phyloP scores from a whole-genome alignment of 1,140 invertebrate genomes.

The Drosophila parvula region DNA sequence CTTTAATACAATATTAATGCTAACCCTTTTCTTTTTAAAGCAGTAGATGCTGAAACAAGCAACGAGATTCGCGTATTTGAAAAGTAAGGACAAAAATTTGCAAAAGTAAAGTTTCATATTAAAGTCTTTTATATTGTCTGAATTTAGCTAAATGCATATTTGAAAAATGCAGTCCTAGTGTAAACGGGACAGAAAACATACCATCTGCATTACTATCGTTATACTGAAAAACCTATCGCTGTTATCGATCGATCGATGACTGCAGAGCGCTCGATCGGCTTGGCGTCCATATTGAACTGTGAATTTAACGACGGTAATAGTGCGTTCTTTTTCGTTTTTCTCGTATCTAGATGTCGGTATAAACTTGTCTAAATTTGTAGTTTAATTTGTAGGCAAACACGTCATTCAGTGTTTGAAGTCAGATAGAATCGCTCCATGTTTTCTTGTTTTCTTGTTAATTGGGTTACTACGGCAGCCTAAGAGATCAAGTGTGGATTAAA shows the following conservation, averaged over 20 bases:
- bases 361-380: slow-evolving; percentile 16
- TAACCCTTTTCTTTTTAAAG: too few relatives aligned
- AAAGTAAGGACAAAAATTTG: too few relatives aligned
- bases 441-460: not conserved
- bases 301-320: slow-evolving; percentile 5
- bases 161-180: too few relatives aligned
- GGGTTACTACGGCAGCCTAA: not conserved
- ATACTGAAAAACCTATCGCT: not conserved
- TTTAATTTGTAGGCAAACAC: not conserved
- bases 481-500: not conserved
- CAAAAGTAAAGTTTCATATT: too few relatives aligned
- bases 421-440: not conserved
- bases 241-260: not conserved
- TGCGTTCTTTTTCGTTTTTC: slow-evolving; percentile 6
- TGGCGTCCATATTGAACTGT: slow-evolving; percentile 15
- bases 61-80: too few relatives aligned
- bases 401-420: not conserved
- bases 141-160: too few relatives aligned
- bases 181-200: too few relatives aligned
- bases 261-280: slow-evolving; percentile 3
- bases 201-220: not conserved
- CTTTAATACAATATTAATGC: too few relatives aligned
- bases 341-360: not conserved
- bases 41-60: too few relatives aligned
- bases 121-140: too few relatives aligned